Evolutionary conservation across 1,140 invertebrate species (phyloP), one percentile per base, ranked within the genome.

Genomic region (Listronotus oregonensis): DNA sequence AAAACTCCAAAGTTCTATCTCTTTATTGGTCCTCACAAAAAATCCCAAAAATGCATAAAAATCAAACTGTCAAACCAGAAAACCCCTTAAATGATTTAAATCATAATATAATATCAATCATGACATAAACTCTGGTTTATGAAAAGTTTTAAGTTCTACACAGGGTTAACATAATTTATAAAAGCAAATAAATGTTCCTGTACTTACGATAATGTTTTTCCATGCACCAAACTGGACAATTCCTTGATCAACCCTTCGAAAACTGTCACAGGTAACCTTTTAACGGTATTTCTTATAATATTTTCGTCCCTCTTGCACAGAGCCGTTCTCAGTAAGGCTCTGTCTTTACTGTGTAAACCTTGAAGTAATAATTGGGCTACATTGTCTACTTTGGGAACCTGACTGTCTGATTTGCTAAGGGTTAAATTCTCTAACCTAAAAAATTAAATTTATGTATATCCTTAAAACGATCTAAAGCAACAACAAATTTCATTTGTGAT

Each of bases 261-360:
- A 57, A 84, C 84, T 66, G 86, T 83, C 4, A 88, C 77, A 0
- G 88, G 87, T 58, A 90, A 71, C 57, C 84, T 85, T 32, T 81
- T 79, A 39, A 90, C 75, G 0, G 89, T 89, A 67, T 84, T 82
- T 56, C 79, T 80, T 51, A 90, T 85, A 27, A 85, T 75, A 15
- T 80, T 80, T 71, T 83, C 82, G 64, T 88, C 84, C 40, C 79
- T 81, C 44, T 77, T 82, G 31, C 75, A 76, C 12, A 90, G 74
- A 1, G 89, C 87, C 11, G 77, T 83, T 14, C 78, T 76, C 4
- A 90, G 70, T 61, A 89, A 84, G 31, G 75, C 80, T 70, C 83
- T 84, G 74, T 94, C 89, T 73, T 90, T 89, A 70, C 90, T 92
- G 67, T 90, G 89, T 39, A 94, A 79, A 0, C 88, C 90, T 81